These are phyloP conservation scores for Gonatopus flavifemur DNA, from an alignment of 1,140 invertebrate genomes.

Conservation along the genomic window DNA sequence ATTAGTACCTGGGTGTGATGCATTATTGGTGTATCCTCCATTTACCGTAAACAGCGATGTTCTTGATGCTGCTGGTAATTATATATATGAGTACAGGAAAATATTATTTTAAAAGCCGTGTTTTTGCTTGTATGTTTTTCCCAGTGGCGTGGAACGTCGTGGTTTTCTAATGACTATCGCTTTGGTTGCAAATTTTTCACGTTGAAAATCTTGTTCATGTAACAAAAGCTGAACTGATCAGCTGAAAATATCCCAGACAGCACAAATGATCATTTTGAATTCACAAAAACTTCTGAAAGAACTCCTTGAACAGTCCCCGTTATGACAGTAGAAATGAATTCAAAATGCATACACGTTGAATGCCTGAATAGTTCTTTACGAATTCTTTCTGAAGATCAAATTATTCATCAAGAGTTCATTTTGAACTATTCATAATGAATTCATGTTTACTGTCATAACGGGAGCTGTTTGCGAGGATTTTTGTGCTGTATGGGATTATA, in stretches of 20 bases:
- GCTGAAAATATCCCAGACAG: background rate
- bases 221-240: background rate
- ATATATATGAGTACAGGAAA: background rate
- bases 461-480: background rate
- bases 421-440: too few species aligned
- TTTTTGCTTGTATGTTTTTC: background rate
- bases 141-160: background rate
- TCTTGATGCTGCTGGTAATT: constrained; percentile 42
- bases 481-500: background rate
- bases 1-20: constrained; percentile 42
- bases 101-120: background rate
- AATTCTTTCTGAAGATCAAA: too few species aligned
- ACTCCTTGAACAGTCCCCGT: too few species aligned
- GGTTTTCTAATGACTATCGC: too few species aligned
- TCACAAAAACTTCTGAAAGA: too few species aligned
- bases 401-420: too few species aligned
- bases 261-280: too few species aligned
- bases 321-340: too few species aligned
- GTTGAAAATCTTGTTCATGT: background rate
- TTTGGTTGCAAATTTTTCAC: background rate
- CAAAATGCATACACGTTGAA: too few species aligned
- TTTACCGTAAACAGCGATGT: constrained; percentile 39
- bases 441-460: too few species aligned
- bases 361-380: too few species aligned
- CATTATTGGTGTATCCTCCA: constrained; percentile 35